phyloP scores from a whole-genome alignment of 2,888 invertebrate genomes.

The Proisotoma minuta region DNA sequence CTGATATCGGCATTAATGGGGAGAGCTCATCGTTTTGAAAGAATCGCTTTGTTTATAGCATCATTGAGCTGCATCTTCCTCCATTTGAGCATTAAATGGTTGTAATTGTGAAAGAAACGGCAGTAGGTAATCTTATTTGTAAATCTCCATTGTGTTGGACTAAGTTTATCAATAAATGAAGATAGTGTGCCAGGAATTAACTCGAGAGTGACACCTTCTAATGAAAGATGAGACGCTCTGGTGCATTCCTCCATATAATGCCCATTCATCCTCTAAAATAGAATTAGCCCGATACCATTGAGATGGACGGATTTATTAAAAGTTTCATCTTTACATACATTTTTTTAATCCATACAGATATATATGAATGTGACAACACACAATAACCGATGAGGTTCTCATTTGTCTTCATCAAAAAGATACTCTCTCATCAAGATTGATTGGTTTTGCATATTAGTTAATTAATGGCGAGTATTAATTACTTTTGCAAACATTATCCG shows the following conservation, averaged over 20 bases:
- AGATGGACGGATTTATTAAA: background rate
- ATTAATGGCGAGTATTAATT: background rate
- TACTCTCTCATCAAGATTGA: conserved; percentile 4
- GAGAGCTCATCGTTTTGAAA: no score
- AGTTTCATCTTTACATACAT: background rate
- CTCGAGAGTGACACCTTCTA: conserved; percentile 10
- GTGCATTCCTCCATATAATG: background rate
- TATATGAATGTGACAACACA: no score
- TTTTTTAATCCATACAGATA: background rate
- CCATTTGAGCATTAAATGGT: background rate
- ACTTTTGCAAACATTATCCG: no score
- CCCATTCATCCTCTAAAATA: no score
- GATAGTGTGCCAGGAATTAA: conserved; percentile 3
- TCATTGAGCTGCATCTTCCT: background rate
- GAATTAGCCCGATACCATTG: no score
- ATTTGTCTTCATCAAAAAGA: conserved; percentile 4
- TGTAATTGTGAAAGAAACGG: conserved; percentile 10
- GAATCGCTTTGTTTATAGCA: no score
- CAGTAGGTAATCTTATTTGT: conserved; percentile 12
- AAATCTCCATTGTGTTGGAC: background rate
- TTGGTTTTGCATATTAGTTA: background rate
- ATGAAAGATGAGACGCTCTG: background rate
- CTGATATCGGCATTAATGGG: background rate
- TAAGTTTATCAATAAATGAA: conserved; percentile 1
- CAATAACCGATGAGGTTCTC: background rate